Base-by-base conservation (phyloP, 2,797 vertebrate species). In the Acrossocheilus wenchowensis region DNA sequence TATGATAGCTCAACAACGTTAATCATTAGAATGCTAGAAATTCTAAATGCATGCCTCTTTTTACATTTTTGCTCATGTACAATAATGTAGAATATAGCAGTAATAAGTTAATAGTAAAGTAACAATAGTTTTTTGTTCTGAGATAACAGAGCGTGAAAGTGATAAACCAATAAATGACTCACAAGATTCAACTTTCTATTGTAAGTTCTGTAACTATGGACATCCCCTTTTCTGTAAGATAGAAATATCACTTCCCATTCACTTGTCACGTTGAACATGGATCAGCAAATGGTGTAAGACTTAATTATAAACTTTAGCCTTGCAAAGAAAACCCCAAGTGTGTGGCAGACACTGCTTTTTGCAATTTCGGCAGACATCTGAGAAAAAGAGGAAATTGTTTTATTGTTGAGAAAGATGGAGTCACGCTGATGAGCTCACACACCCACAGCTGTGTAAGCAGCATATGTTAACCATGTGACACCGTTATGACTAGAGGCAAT, bases 191-290 rank as follows among this genome's bases (percentile, higher is more conserved):
- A 78, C 19, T 79, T 86, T 86, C 73, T 54, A 50, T 73, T 80
- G 48, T 62, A 48, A 21, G 19, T 62, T 62, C 10, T 17, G 54
- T 48, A 52, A 69, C 15, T 34, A 10, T 74, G 41, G 45, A 74
- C 60, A 52, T 88, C 73, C 84, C 66, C 87, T 78, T 62, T 68
- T 86, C 54, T 82, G 23, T 81, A 69, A 78, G n/a, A 73, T 48
- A 36, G 80, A 83, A 73, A 66, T 43, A 66, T 79, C 23, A 78
- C 80, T 88, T 88, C 84, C 34, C 26, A 73, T 78, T 68, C 2
- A 54, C 50, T 82, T 41, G 30, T 73, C 72, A 82, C 19, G 11
- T 75, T 64, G 41, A 48, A 14, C 15, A 48, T 3, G 2, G 19
- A 36, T 79, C 30, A 62, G 54, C 23, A 26, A 69, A 64, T n/a